These are phyloP conservation scores for Castor canadensis DNA, from an alignment of 2,113 vertebrate species.

Conservation along the genomic window DNA sequence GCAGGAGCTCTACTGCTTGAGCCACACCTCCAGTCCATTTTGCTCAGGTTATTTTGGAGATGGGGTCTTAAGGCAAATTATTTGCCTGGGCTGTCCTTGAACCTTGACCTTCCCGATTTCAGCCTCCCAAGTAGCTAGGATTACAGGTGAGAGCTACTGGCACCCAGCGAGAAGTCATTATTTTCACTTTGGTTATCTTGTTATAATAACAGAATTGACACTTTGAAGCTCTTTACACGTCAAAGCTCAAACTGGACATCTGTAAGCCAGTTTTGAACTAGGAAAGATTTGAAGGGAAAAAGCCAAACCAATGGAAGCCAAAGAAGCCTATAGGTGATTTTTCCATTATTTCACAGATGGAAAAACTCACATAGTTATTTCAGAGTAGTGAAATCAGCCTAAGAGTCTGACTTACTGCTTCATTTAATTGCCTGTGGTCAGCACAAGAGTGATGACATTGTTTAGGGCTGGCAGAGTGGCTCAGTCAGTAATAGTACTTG, in stretches of 20 bases:
- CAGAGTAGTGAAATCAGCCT: background rate
- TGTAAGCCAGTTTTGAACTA: background rate
- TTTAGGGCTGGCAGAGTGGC: no score
- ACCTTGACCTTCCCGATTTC: no score
- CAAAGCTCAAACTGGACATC: background rate
- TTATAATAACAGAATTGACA: background rate
- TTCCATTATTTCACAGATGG: conserved; percentile 23
- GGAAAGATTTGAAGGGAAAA: background rate
- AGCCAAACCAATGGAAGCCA: background rate
- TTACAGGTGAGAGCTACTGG: no score
- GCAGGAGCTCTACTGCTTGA: no score
- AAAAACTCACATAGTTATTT: conserved; percentile 31
- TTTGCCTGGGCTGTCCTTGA: no score
- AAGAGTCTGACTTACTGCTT: background rate
- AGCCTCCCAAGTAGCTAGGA: no score
- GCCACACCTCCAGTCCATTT: no score
- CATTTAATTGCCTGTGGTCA: background rate
- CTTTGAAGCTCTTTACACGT: background rate
- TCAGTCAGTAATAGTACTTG: no score
- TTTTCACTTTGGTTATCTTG: background rate
- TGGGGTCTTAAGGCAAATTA: no score
- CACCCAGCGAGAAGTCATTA: background rate
- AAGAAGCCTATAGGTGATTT: background rate
- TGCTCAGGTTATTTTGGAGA: no score
- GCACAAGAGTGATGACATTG: background rate